Evolutionary conservation across 1,140 invertebrate genomes (phyloP), one percentile per base, ranked within the genome.

Genomic region (Prorops nasuta): DNA sequence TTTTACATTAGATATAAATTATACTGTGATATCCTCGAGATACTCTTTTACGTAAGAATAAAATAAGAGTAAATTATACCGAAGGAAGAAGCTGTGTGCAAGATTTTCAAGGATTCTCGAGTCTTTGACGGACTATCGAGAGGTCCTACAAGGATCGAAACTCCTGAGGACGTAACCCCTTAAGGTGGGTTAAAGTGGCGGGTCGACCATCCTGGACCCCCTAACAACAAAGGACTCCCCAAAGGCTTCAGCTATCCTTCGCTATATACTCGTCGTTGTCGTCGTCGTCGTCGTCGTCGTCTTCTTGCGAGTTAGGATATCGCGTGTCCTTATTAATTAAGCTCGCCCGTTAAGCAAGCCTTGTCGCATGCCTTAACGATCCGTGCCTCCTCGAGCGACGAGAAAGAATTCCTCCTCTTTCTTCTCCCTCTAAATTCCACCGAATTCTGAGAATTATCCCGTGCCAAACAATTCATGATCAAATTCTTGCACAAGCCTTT

Each of bases 271-370:
- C n/a, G n/a, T n/a, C n/a, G n/a, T n/a, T n/a, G n/a, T n/a, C n/a
- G n/a, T n/a, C n/a, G n/a, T n/a, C n/a, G 56, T 54, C 50, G 49
- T 61, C 61, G 46, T 46, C 62, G 48, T 53, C 56, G 50, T 60
- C 67, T 49, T 73, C 73, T 73, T 70, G 57, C 56, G 54, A 72
- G 63, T 59, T 57, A 60, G 67, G 69, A 75, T 76, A 77, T 77
- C 74, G 74, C 70, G 69, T 76, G 74, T 76, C 74, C 72, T 77
- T 76, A 76, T 76, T 77, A 77, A 77, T 77, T 77, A 77, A 76
- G 71, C 71, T 67, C 63, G 56, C 56, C 67, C 67, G 64, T 64
- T 68, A 70, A 67, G 70, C 71, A 69, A 70, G 71, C 60, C 58
- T 50, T 58, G 55, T 69, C 63, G 71, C 72, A 70, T 76, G 63